Conservation (phyloP, 1,140 invertebrate species). For the Metaphire vulgaris region DNA sequence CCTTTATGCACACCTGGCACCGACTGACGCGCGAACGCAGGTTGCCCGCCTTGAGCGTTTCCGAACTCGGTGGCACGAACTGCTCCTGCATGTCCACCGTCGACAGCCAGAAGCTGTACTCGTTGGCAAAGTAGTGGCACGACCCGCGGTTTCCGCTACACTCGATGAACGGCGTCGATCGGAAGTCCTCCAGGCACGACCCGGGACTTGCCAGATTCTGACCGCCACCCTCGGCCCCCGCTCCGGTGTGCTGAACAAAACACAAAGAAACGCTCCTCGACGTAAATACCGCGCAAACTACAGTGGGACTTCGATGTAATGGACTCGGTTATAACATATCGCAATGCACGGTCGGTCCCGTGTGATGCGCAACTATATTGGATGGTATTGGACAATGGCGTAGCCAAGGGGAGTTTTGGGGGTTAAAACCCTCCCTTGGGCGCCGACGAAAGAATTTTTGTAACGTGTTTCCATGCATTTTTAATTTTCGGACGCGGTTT, state of each 20-base stretch:
- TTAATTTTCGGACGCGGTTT: no score
- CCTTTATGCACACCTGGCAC: conserved; percentile 75
- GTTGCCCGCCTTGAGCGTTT: conserved; percentile 86
- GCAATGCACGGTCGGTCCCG: no score
- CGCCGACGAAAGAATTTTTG: no score
- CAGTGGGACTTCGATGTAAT: no score
- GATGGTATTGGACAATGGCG: no score
- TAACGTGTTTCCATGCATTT: no score
- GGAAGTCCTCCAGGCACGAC: conserved; percentile 92
- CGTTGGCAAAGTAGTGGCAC: conserved; percentile 94
- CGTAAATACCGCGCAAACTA: no score
- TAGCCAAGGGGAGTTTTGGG: no score
- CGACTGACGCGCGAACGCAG: conserved; percentile 76
- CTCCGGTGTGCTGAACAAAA: conserved; percentile 76
- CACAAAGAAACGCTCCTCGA: neutral
- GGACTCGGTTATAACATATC: no score
- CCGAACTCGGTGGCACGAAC: conserved; percentile 72
- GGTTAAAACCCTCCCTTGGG: no score
- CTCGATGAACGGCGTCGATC: conserved; percentile 89
- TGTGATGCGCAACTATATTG: no score
- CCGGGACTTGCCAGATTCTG: conserved; percentile 88
- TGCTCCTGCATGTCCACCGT: conserved; percentile 74
- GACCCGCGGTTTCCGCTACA: conserved; percentile 85
- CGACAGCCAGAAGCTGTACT: conserved; percentile 96
- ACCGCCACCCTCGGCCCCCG: conserved; percentile 88